A percentile compares a stretch with the other conserved stretches of the same genome.
Evolutionary conservation across 2,888 invertebrate species (phyloP).

Genomic region (Caenorhabditis sp.): DNA sequence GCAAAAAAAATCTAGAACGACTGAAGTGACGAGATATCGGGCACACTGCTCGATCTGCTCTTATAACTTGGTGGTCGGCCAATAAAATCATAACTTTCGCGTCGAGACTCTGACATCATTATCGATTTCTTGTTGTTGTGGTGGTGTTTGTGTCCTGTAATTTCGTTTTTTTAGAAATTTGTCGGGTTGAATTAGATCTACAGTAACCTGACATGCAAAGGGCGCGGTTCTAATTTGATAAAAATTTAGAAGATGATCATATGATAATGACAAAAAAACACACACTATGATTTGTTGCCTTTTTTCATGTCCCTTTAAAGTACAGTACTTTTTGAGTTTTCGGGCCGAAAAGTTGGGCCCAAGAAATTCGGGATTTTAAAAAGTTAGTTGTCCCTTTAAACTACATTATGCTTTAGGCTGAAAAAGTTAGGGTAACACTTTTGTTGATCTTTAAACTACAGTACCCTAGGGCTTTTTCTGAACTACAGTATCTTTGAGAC

Average conservation of each 20-base stretch:
- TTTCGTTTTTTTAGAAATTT: too few relatives aligned
- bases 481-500: too few relatives aligned
- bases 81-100: constrained; percentile 14
- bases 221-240: not conserved
- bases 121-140: constrained; percentile 9
- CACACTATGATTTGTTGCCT: not conserved
- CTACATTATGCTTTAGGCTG: too few relatives aligned
- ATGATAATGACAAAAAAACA: not conserved
- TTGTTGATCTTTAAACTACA: too few relatives aligned
- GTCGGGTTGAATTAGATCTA: not conserved
- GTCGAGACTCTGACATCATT: constrained; percentile 1
- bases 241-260: not conserved
- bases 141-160: not conserved
- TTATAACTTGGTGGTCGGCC: constrained; percentile 33
- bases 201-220: not conserved
- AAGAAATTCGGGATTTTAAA: too few relatives aligned
- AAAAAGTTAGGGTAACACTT: too few relatives aligned
- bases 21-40: constrained; percentile 29
- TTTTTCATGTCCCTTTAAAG: too few relatives aligned
- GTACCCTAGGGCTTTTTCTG: too few relatives aligned
- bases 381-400: too few relatives aligned
- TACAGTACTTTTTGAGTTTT: too few relatives aligned
- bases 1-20: constrained; percentile 8
- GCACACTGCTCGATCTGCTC: constrained; percentile 30
- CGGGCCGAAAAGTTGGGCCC: too few relatives aligned